Base-by-base conservation (phyloP, 2,113 vertebrate genomes). In the Eulemur rufifrons region DNA sequence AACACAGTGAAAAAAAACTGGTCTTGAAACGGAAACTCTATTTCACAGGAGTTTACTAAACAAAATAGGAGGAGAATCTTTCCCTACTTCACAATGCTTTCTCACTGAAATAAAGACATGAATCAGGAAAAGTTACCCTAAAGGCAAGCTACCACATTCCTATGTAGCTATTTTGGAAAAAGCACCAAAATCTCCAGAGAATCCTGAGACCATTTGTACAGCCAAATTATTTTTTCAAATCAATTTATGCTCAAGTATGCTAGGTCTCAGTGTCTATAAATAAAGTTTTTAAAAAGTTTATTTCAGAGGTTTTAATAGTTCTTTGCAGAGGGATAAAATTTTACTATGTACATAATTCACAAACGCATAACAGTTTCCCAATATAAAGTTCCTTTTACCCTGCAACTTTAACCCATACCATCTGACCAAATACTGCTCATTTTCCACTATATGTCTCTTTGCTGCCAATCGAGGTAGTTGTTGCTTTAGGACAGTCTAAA, bases 381-480 rank as follows among this genome's bases (percentile, higher is more conserved):
- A 20, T 61, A 77, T 34, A 87, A 91, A 95, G 23, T 50, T 84
- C 50, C 50, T 89, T 91, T 47, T 45, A 45, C 21, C 77, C 83
- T 61, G 8, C 50, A 88, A 91, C 68, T 94, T 50, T 68, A 94
- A 73, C 80, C 81, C 14, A 91, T 1, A 18, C 37, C 39, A 92
- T 11, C 87, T 83, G 61, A 34, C 42, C 61, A 83, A 77, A 95
- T 29, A 92, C 61, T 92, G 39, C 15, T 80, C 37, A 50, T 45
- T 76, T 89, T 89, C 71, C 64, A 76, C 21, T 89, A 0, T 42
- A 52, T 39, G 25, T 73, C 52, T 85, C 45, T 74, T 47, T 92
- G 37, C 71, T 82, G 76, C 86, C 93, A 95, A 9, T 0, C 93
- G 88, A 97, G 96, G 95, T 87, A 95, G 94, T 14, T 96, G 89